phyloP scores from a whole-genome alignment of 2,888 invertebrate genomes.

The Meiosimyza decipiens region DNA sequence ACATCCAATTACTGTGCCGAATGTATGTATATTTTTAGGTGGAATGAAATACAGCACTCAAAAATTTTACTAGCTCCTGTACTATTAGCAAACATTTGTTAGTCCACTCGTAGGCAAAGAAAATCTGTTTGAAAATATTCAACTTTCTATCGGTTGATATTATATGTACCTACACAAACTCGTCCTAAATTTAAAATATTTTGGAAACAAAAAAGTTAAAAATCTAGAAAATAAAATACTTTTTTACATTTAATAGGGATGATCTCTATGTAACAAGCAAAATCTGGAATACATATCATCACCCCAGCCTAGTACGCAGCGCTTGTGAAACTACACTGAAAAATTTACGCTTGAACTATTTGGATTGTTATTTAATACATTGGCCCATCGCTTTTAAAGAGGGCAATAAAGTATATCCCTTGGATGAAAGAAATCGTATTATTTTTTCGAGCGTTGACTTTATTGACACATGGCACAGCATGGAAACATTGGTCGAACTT shows the following conservation, averaged over 20 bases:
- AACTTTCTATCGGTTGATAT: too few relatives aligned
- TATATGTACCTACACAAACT: too few relatives aligned
- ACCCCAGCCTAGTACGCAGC: conserved; percentile 77
- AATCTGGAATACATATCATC: conserved; percentile 91
- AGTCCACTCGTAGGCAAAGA: too few relatives aligned
- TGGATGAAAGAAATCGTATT: conserved; percentile 71
- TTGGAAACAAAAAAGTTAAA: too few relatives aligned
- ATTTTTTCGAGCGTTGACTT: conserved; percentile 76
- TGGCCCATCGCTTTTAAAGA: conserved; percentile 91
- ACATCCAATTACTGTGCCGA: too few relatives aligned
- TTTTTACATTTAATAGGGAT: conserved; percentile 59
- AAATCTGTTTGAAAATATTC: too few relatives aligned
- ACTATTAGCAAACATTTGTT: too few relatives aligned
- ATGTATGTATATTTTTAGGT: too few relatives aligned
- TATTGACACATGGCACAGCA: conserved; percentile 78
- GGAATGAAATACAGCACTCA: too few relatives aligned
- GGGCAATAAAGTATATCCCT: conserved; percentile 73
- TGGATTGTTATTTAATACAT: conserved; percentile 91
- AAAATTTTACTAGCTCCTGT: too few relatives aligned
- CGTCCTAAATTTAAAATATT: too few relatives aligned
- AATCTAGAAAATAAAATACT: background rate
- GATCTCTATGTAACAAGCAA: conserved; percentile 82
- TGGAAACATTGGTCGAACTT: conserved; percentile 78
- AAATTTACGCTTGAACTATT: conserved; percentile 79
- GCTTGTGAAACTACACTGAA: conserved; percentile 75